Evolutionary conservation across 2,888 invertebrate species (phyloP), one percentile per base, ranked within the genome.

Genomic region (Thumatha senex): DNA sequence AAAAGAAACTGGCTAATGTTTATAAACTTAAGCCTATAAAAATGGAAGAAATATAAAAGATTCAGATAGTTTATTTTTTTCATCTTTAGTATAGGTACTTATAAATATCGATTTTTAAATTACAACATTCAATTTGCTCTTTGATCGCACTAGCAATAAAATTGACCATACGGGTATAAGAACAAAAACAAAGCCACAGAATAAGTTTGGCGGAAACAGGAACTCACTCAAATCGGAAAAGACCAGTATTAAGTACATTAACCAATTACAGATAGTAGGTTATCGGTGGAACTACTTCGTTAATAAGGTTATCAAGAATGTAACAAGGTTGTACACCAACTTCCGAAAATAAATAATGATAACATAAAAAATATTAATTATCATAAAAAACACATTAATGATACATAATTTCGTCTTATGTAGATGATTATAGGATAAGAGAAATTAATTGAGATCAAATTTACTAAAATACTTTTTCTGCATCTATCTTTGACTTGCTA

Each of bases 301-400:
- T 15, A 46, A 46, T 41, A 18, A 47, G 46, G 41, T 35, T 48
- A 40, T 34, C 2, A 44, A 39, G 24, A 44, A 7, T 48, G 24
- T 36, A 44, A 40, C 48, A 49, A 55, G 58, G 58, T 46, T 36
- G 10, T 7, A 31, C 15, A 29, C 7, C 43, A 35, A 53, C 30
- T 34, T 52, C 51, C 40, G 15, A 50, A 44, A 36, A 44, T 24
- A 4, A 24, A 24, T 24, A 24, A 24, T 24, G 18, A 24, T 24
- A 24, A 4, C 18, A 24, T 24, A 2, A 24, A 24, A 24, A 24
- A 4, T 24, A 36, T 9, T 14, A 1, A 36, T 9, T 11, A 10
- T n/a, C 18, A 4, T 18, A 5, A 39, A 39, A 11, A 39, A 0
- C 3, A n/a, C 18, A 39, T 18, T 8, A 39, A 39, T 24, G 39